Evolutionary conservation across 2,113 vertebrate genomes (phyloP), one percentile per base, ranked within the genome.

Genomic region (Steatornis caripensis): DNA sequence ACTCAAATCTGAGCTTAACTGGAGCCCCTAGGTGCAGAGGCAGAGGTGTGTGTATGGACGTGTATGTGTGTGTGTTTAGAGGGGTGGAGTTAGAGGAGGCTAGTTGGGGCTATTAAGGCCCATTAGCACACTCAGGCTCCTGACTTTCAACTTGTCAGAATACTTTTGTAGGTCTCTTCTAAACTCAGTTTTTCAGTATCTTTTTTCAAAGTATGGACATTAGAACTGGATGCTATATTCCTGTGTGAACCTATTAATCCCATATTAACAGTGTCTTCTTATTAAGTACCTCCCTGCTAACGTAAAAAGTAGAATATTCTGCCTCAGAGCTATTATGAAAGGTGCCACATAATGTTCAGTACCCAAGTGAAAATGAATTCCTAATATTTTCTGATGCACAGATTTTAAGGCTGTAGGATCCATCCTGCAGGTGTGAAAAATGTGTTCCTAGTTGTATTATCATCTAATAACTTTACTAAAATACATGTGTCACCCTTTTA

Each of bases 41-140:
- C 20, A 4, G 18, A 6, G 24, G 3, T 32, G 6, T 43, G 8
- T 43, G 12, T 7, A 15, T 8, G 36, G 19, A 21, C 53, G 15
- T 27, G 1, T 21, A 77, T 2, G 16, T 11, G 11, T 11, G 10
- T 3, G 0, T 48, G 15, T 65, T 51, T n/a, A 32, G 7, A 3
- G 24, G 0, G 0, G 6, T 27, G n/a, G n/a, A 12, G 24, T 84
- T 57, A 61, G 30, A 6, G 3, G 5, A 77, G 10, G 8, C 10
- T 32, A 12, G 4, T 6, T 27, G 24, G 2, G 5, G 6, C 20
- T 30, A 51, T 49, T 62, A 46, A 72, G 11, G 13, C 6, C 7
- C 10, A 19, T 9, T 7, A 2, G 2, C 17, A 26, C 36, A n/a
- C 15, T 54, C 36, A 57, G 17, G 10, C 5, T 9, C 17, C 20